Base-by-base conservation (phyloP, 1,140 invertebrate genomes). In the Drosophila equinoxialis region DNA sequence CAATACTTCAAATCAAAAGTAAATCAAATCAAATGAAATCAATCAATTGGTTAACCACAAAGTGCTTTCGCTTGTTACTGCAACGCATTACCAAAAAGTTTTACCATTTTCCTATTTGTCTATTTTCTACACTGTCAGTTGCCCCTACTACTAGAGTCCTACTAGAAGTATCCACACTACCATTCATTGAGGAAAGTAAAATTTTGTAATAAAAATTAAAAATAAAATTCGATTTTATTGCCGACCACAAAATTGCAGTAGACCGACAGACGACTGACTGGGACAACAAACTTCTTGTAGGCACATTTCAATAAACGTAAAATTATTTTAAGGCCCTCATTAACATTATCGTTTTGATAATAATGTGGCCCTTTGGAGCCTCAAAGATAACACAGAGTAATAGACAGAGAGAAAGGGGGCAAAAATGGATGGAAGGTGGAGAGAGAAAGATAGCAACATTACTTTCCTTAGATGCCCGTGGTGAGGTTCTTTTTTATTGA, bases 191-290 rank as follows among this genome's bases (percentile, higher is more conserved):
- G 48, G 66, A 82, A 87, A 82, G 83, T 86, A 82, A 87, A 87
- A 83, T 76, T 51, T 83, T 77, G 83, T 74, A 74, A 83, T 86
- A 74, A 79, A 85, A 87, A 83, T 77, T 83, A 71, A 87, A 30
- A 87, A 80, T 87, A 80, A 74, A 86, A 77, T 82, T 86, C 55
- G 37, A 60, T 70, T 85, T 86, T 86, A 74, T 79, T 63, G 68
- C 14, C 42, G 59, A 65, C 76, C 77, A 77, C 74, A 77, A 45
- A 74, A 81, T 73, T 86, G 82, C 78, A 82, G 80, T 65, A 59
- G 68, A 59, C 17, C 37, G 37, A 39, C 17, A 10, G 37, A 39
- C 11, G 37, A 39, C 11, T 39, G 37, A 39, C 37, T 39, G 37
- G 11, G 37, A 55, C 59, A 76, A 62, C 68, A 57, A 68, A 73